Conservation (phyloP, 2,888 invertebrate species). For the Sphaerophoria taeniata region DNA sequence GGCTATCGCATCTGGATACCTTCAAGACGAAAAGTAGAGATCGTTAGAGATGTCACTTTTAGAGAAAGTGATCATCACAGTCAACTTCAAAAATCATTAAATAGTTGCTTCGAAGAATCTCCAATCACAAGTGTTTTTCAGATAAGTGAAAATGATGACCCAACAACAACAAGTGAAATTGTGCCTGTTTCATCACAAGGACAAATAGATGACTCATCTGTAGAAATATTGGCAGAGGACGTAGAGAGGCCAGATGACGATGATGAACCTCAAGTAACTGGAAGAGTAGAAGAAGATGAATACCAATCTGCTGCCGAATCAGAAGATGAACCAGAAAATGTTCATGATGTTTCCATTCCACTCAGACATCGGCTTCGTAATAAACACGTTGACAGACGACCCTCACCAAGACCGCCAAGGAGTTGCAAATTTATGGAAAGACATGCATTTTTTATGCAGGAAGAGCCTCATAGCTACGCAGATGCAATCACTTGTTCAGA, state of each 20-base stretch:
- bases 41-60: no score
- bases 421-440: constrained; percentile 23
- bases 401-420: neutral
- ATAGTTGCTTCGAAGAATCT: constrained; percentile 60
- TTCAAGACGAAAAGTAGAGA: no score
- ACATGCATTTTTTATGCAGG: constrained; percentile 29
- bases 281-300: neutral
- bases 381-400: constrained; percentile 6
- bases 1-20: no score
- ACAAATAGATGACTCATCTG: no score
- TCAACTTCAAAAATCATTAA: constrained; percentile 37
- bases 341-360: constrained; percentile 4
- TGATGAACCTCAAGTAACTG: neutral
- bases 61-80: no score
- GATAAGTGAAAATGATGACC: neutral
- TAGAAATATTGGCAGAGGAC: no score
- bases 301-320: constrained; percentile 5
- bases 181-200: neutral
- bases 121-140: neutral
- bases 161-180: neutral
- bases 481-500: constrained; percentile 18
- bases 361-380: neutral
- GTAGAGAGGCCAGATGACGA: neutral
- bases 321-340: constrained; percentile 8
- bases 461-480: constrained; percentile 7